These are phyloP conservation scores for Kradibia gibbosae DNA, from an alignment of 1,140 invertebrate species.

Conservation along the genomic window DNA sequence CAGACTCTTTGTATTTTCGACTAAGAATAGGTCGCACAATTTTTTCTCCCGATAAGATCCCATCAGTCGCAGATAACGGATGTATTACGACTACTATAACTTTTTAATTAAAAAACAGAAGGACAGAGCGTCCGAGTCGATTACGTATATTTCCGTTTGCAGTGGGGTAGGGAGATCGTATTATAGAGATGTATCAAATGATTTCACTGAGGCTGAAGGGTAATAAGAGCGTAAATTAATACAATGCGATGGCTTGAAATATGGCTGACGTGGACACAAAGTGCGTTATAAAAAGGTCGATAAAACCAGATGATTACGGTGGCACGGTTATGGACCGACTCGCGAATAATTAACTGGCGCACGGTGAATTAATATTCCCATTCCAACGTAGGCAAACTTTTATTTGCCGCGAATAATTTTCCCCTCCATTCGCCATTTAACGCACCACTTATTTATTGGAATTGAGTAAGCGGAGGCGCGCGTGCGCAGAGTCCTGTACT, in stretches of 20 bases:
- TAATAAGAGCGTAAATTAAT: conserved; percentile 38
- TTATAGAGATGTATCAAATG: conserved; percentile 12
- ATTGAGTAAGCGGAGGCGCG: not conserved
- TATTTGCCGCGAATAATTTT: conserved; percentile 32
- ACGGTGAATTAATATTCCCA: conserved; percentile 21
- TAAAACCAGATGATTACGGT: conserved; percentile 32
- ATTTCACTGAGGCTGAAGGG: conserved; percentile 4
- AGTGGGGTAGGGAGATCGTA: not conserved
- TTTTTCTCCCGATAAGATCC: not conserved
- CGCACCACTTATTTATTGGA: conserved; percentile 4
- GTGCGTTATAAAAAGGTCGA: conserved; percentile 29
- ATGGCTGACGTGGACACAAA: conserved; percentile 1
- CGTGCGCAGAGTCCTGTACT: not conserved
- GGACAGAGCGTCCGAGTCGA: not conserved
- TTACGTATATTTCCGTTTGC: not conserved
- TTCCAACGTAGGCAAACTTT: not conserved
- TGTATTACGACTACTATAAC: conserved; percentile 6
- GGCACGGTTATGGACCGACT: not conserved
- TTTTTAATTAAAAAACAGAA: conserved; percentile 21
- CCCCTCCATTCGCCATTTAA: conserved; percentile 3
- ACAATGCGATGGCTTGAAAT: conserved; percentile 32
- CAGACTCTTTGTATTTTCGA: not conserved
- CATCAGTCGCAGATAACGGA: conserved; percentile 2
- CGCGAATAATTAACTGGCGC: conserved; percentile 35
- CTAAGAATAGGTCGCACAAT: not conserved